Base-by-base conservation (phyloP, 2,113 vertebrate genomes). In the Manacus vitellinus region DNA sequence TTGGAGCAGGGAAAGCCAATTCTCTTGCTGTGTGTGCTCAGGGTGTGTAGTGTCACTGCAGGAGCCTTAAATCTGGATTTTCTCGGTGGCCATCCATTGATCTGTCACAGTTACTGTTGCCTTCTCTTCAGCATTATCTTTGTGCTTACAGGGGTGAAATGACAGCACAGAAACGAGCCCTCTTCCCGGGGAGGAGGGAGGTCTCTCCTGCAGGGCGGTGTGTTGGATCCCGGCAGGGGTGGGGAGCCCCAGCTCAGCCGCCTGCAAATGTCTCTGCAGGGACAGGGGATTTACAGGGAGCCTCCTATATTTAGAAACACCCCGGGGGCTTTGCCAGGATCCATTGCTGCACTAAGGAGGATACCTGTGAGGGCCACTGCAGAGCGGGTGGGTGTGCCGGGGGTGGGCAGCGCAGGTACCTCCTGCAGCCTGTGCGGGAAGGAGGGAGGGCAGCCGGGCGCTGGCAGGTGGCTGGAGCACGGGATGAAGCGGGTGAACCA, bases 251-350 rank as follows among this genome's bases (percentile, higher is more conserved):
- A 59, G 71, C 78, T 33, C 88, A 52, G 91, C 88, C 89, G 33
- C 66, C 75, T 7, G 56, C 23, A 16, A 78, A 71, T 4, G 37
- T 65, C 56, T 43, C 87, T 44, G 76, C 84, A 46, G 92, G 92
- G 56, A 84, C 55, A 72, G 41, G 87, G 65, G 47, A 44, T 68
- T 68, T 33, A 67, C 71, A 46, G 58, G 72, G 71, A 94, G 46
- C 35, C 19, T 89, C 30, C 82, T 90, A 56, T 66, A 52, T 94
- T 95, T 94, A 93, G 94, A 77, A 83, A 46, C 72, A 37, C 52
- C 62, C 41, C 35, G 22, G 39, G 39, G 81, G 83, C 28, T 88
- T 63, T 89, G 72, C 73, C 8, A 4, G 76, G 49, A 31, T 28
- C 66, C 21, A 0, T 21, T 10, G 74, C 85, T 65, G 89, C 71